Evolutionary conservation across 2,797 vertebrate genomes (phyloP), one percentile per base, ranked within the genome.

Genomic region (Aplochiton taeniatus): DNA sequence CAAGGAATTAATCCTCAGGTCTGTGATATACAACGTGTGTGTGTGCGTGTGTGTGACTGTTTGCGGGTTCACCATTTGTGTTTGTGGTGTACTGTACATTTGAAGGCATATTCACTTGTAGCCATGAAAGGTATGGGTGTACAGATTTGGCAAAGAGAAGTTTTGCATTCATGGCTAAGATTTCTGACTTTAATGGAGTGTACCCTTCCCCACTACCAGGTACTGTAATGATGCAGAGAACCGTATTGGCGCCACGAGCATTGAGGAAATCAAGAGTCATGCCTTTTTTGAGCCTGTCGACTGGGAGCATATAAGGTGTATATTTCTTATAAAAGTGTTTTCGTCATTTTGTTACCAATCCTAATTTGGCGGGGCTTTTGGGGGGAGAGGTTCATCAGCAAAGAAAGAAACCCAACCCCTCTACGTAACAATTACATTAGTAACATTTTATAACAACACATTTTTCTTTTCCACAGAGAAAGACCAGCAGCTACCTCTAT

Each of bases 271-370:
- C 63, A 99, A 98, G 83, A 91, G 84, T 69, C 96, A 98, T 51
- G 85, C 83, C 0, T 99, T 98, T 82, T 99, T 99, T 84, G 97
- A 98, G 91, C 92, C 93, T 0, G 96, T 99, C 17, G 98, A 99
- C 90, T 99, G 95, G 97, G 97, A 97, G 20, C 98, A 99, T 80
- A 97, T 98, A 89, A 97, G 98, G 98, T 98, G 91, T 9, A 12
- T 62, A 42, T 49, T 48, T 12, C 16, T 54, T 31, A 20, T 19
- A n/a, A n/a, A n/a, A n/a, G 16, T 54, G 58, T 19, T 11, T 9
- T 16, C 13, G 16, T 4, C 8, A 17, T 31, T 42, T 8, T 46
- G 14, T 16, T 10, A 42, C 14, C 17, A 8, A 18, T 17, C 2
- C 41, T 19, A 6, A 14, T 49, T 50, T 11, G 44, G 31, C 19